Evolutionary conservation across 2,113 vertebrate genomes (phyloP).

Genomic region (Toxotes jaculatrix): DNA sequence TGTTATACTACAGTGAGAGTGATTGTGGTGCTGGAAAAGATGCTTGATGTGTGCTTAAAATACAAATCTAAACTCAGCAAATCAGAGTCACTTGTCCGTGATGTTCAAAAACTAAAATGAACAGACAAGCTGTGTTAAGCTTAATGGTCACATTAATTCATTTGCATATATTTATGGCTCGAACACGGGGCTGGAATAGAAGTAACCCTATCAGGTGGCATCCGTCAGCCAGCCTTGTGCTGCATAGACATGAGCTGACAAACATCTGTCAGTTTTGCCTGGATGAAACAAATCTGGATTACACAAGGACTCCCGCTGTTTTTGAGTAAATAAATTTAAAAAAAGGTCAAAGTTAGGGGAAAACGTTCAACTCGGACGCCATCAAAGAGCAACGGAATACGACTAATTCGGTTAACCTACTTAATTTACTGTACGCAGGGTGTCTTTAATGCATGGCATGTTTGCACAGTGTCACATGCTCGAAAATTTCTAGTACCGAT

Average conservation of each 20-base stretch:
- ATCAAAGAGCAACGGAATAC: background rate
- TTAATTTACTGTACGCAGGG: background rate
- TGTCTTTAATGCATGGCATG: background rate
- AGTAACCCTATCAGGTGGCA: background rate
- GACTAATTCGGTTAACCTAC: background rate
- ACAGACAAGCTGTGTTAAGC: background rate
- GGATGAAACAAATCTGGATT: conserved; percentile 35
- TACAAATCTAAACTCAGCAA: background rate
- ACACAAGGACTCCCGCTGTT: background rate
- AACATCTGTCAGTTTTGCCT: conserved; percentile 42
- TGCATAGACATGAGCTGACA: conserved; percentile 17
- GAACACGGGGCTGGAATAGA: background rate
- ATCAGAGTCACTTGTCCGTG: background rate
- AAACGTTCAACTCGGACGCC: background rate
- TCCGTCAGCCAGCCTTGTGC: background rate
- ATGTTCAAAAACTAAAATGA: background rate
- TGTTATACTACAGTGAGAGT: background rate
- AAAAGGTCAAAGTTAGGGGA: background rate
- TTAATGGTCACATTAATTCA: background rate
- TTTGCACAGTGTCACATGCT: background rate
- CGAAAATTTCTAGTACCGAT: background rate
- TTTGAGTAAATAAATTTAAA: background rate
- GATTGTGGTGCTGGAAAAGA: background rate
- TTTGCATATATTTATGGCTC: too few species aligned
- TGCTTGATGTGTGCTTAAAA: background rate